Conservation (phyloP, 2,113 vertebrate genomes). For the Anarrhichthys ocellatus region DNA sequence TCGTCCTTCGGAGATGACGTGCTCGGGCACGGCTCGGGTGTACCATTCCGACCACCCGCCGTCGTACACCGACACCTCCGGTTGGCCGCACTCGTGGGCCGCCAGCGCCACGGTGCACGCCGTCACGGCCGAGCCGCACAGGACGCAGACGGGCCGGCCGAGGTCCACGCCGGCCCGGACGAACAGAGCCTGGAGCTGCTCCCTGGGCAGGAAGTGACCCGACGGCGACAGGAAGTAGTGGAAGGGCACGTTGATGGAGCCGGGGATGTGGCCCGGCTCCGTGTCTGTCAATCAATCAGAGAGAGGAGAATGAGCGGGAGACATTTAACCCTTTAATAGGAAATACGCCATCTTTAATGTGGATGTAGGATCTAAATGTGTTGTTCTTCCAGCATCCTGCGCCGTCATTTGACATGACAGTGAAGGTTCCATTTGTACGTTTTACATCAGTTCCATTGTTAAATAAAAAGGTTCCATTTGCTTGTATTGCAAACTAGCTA, state of each 20-base stretch:
- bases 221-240: constrained; percentile 84
- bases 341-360: too few relatives aligned
- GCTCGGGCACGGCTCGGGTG: constrained; percentile 86
- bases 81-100: constrained; percentile 88
- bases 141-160: constrained; percentile 83
- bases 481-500: too few relatives aligned
- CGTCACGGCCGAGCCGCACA: constrained; percentile 89
- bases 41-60: constrained; percentile 95
- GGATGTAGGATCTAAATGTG: too few relatives aligned
- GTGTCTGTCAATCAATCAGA: constrained; percentile 80
- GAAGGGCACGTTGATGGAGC: constrained; percentile 89
- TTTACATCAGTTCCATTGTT: too few relatives aligned
- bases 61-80: constrained; percentile 86
- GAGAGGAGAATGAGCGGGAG: background rate
- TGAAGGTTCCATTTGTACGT: too few relatives aligned
- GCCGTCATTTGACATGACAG: too few relatives aligned
- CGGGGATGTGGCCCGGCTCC: constrained; percentile 92
- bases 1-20: constrained; percentile 88
- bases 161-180: constrained; percentile 84
- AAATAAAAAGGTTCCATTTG: too few relatives aligned
- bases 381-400: too few relatives aligned
- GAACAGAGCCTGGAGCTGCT: constrained; percentile 86
- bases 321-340: too few relatives aligned
- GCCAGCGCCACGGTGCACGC: constrained; percentile 89
- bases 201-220: constrained; percentile 86